phyloP scores from a whole-genome alignment of 2,888 invertebrate genomes.

The Metacarcinus magister region DNA sequence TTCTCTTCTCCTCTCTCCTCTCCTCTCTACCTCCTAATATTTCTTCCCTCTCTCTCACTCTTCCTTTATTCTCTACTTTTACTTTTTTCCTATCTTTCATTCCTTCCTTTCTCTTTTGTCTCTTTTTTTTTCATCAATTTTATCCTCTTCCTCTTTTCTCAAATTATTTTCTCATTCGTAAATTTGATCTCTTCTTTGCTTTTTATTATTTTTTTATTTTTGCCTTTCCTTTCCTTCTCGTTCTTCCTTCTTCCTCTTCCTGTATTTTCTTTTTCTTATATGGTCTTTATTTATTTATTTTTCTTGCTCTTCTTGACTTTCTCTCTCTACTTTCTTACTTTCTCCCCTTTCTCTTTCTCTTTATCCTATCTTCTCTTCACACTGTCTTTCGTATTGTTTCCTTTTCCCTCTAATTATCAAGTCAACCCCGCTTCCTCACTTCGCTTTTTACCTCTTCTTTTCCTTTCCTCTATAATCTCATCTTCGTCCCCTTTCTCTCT shows the following conservation, averaged over 20 bases:
- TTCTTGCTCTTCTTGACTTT: not conserved
- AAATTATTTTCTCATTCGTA: not conserved
- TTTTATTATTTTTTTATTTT: not conserved
- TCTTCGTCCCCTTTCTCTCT: not conserved
- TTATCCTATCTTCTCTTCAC: not conserved
- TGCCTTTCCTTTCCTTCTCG: not conserved
- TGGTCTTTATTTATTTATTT: not conserved
- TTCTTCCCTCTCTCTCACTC: not conserved
- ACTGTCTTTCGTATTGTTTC: not conserved
- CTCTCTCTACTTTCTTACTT: not conserved
- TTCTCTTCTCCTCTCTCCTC: not conserved
- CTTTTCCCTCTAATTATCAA: not conserved
- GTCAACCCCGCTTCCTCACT: not conserved
- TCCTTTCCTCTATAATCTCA: not conserved
- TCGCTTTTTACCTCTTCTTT: not conserved
- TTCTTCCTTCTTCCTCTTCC: not conserved
- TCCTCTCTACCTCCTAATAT: not conserved
- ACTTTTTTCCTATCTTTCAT: not conserved
- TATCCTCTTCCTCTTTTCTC: not conserved
- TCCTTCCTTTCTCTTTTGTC: not conserved
- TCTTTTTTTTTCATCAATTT: not conserved
- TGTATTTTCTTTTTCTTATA: not conserved
- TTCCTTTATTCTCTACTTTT: not conserved
- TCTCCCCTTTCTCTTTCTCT: not conserved
- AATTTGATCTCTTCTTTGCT: not conserved